Base-by-base conservation (phyloP, 1,140 invertebrate genomes). In the Aphelinus atriplicis region DNA sequence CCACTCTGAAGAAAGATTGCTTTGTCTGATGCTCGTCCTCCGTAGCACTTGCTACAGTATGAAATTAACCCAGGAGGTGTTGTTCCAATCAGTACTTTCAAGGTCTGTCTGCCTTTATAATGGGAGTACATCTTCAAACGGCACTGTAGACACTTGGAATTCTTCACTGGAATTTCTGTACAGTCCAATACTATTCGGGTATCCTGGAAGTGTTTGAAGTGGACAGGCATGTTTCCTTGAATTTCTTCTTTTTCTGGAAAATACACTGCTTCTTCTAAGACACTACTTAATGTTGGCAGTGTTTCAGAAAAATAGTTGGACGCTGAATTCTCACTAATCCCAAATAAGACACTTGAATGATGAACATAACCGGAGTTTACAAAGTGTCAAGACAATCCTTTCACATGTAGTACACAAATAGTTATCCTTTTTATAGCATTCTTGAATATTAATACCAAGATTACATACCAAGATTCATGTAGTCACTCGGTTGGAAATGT, bases 61-160 rank as follows among this genome's bases (percentile, higher is more conserved):
- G 79, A 75, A 42, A 85, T 76, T 7, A 68, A 66, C 43, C 79
- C 82, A 26, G 65, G 72, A 51, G 82, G 82, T 46, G 78, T 71
- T 3, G 81, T 76, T 7, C 76, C 78, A 60, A 82, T 77, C 51
- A 84, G 63, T 50, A 74, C 68, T 77, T 85, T 84, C 45, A 78
- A 46, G 10, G 79, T 85, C 48, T 81, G 78, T 48, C 78, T 60
- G 45, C 78, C 53, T 77, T 84, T 84, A 71, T 82, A 83, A 53
- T 77, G 68, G 1, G 80, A 82, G 68, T 78, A 81, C 1, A 78
- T 79, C 51, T 55, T 43, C 56, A 79, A 58, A 55, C 76, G 53
- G 57, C 78, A 78, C 6, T 73, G 48, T 7, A 77, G 47, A 51
- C 73, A 78, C 51, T 72, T 66, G 7, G 73, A 67, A 7, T 71